phyloP scores from a whole-genome alignment of 2,888 invertebrate genomes.

The Andrena dorsata region DNA sequence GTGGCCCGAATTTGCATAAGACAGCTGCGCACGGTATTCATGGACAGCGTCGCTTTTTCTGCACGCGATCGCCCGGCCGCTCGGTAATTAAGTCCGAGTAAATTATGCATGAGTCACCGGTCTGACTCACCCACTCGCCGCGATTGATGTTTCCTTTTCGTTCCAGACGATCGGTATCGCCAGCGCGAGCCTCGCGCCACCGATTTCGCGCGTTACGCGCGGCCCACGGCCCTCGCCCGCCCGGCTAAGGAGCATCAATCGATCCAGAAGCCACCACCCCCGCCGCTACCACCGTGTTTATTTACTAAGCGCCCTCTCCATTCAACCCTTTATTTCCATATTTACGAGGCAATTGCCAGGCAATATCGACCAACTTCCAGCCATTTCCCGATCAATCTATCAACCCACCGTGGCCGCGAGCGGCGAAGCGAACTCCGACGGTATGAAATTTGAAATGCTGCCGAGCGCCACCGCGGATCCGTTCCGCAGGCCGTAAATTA shows the following conservation, averaged over 20 bases:
- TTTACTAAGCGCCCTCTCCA: neutral
- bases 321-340: neutral
- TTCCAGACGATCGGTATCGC: conserved; percentile 48
- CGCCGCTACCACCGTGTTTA: neutral
- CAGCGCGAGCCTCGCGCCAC: neutral
- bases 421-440: neutral
- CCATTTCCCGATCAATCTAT: conserved; percentile 10
- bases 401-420: neutral
- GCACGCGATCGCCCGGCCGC: conserved; percentile 17
- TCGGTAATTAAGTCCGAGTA: conserved; percentile 57
- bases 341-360: conserved; percentile 3
- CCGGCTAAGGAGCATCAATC: neutral
- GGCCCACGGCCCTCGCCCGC: neutral
- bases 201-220: neutral
- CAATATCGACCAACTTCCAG: neutral
- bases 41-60: conserved; percentile 36
- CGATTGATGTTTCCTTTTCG: conserved; percentile 37
- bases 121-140: conserved; percentile 48
- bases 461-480: neutral
- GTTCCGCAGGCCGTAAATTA: neutral
- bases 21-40: conserved; percentile 29
- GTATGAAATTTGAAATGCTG: neutral
- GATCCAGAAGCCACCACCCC: too few species aligned
- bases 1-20: conserved; percentile 20
- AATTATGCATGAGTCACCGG: conserved; percentile 65